Evolutionary conservation across 2,113 vertebrate genomes (phyloP).

Genomic region (Ophthalmolycus amberensis): DNA sequence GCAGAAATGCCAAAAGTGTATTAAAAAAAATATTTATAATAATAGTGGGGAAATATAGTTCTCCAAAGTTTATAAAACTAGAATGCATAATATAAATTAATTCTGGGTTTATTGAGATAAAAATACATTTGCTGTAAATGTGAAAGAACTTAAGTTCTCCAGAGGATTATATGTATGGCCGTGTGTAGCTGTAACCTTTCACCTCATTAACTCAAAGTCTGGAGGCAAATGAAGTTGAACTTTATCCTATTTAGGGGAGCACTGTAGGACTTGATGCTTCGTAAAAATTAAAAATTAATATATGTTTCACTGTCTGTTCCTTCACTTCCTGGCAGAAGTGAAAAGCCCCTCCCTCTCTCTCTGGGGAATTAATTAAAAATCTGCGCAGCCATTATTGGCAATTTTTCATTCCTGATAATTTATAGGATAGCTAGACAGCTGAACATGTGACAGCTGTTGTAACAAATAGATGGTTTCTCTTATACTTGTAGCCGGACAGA

Average conservation of each 20-base stretch:
- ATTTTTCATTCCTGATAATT: conserved; percentile 68
- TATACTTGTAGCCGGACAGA: conserved; percentile 27
- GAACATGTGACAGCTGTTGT: conserved; percentile 37
- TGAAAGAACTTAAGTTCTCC: neutral
- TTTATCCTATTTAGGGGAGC: conserved; percentile 33
- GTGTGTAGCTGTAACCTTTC: conserved; percentile 19
- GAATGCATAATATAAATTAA: neutral
- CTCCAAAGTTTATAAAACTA: neutral
- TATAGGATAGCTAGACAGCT: conserved; percentile 55
- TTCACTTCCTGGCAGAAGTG: conserved; percentile 25
- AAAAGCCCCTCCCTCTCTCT: conserved; percentile 50
- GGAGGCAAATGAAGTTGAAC: conserved; percentile 46
- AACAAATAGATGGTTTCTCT: conserved; percentile 48
- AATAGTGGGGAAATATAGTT: neutral
- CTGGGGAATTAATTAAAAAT: conserved; percentile 72
- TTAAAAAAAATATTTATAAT: neutral
- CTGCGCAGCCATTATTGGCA: conserved; percentile 35
- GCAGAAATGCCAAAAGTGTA: neutral
- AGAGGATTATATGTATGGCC: neutral
- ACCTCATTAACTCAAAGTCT: conserved; percentile 50
- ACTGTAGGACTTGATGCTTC: conserved; percentile 36
- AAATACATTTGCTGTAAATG: neutral
- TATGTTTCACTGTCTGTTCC: conserved; percentile 43
- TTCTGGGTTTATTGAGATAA: neutral
- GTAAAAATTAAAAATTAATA: neutral